Conservation (phyloP, 2,888 invertebrate species). For the Ephialtes manifestator region DNA sequence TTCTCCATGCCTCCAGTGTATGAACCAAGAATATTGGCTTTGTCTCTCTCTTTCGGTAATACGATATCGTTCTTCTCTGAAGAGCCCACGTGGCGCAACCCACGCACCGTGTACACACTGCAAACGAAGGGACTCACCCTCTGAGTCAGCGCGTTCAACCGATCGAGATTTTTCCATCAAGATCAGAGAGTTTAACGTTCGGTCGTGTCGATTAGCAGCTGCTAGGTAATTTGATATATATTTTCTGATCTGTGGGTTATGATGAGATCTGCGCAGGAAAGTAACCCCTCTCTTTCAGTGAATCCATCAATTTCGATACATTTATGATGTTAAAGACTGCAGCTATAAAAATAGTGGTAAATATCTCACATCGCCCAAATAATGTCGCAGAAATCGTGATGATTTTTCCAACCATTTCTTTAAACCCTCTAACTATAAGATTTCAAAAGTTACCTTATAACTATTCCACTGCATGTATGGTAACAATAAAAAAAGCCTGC, state of each 20-base stretch:
- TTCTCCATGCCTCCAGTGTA: background rate
- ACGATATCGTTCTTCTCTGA: constrained; percentile 35
- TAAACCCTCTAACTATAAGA: too few species aligned
- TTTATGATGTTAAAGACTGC: background rate
- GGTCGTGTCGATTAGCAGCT: constrained; percentile 52
- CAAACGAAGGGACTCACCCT: constrained; percentile 4
- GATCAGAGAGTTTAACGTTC: constrained; percentile 31
- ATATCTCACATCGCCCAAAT: background rate
- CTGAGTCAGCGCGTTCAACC: constrained; percentile 34
- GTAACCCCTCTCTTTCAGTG: background rate
- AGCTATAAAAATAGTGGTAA: constrained; percentile 16
- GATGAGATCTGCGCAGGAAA: constrained; percentile 25
- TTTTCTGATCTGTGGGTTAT: constrained; percentile 30
- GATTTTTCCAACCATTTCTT: too few species aligned
- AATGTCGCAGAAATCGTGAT: background rate
- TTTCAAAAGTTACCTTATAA: too few species aligned
- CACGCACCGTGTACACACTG: constrained; percentile 17
- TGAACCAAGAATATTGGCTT: constrained; percentile 21
- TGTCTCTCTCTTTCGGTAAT: constrained; percentile 40
- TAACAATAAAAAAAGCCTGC: too few species aligned
- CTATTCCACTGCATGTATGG: too few species aligned
- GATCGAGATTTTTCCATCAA: constrained; percentile 57
- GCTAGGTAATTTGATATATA: constrained; percentile 61
- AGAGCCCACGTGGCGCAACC: constrained; percentile 43
- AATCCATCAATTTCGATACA: constrained; percentile 40